Evolutionary conservation across 2,797 vertebrate species (phyloP), one percentile per base, ranked within the genome.

Genomic region (Acipenser oxyrinchus): DNA sequence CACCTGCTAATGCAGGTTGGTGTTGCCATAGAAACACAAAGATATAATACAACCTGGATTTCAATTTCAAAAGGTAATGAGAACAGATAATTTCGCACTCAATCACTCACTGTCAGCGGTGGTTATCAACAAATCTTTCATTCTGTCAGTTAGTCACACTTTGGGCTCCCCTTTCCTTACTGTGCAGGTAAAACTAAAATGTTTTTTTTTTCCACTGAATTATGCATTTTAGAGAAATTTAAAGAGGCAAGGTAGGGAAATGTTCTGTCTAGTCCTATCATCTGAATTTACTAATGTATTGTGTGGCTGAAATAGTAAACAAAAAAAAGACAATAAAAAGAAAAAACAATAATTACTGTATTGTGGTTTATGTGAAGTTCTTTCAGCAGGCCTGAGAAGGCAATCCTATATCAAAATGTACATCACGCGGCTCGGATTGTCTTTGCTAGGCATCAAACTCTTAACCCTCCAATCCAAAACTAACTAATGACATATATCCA

Each of bases 1-100:
- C 62, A 53, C 75, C 76, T 76, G 66, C 71, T 79, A 71, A 64
- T 67, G 66, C 67, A 70, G 73, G 68, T 70, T 74, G 74, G 70
- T 69, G 78, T 86, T 83, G 82, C 83, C 84, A 80, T 85, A 85
- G 86, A 82, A 84, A 90, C 82, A 71, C 79, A 70, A 83, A 79
- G 68, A 86, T 79, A 87, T 76, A 79, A 83, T 78, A 79, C 81
- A 80, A 83, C 84, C 81, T 83, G 81, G 82, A 89, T 88, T 87
- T 87, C 85, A 85, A 84, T 90, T 87, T 81, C 74, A 77, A 78
- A 84, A 88, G 85, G 84, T 89, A 89, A 88, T 78, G 77, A 85
- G 79, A 85, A 78, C 73, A 83, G 83, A 89, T 84, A 80, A 77
- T 77, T 81, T 84, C 75, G 75, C 75, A 77, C 73, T 78, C 81